phyloP scores from a whole-genome alignment of 2,888 invertebrate genomes.

The Dasysyrphus albostriatus region DNA sequence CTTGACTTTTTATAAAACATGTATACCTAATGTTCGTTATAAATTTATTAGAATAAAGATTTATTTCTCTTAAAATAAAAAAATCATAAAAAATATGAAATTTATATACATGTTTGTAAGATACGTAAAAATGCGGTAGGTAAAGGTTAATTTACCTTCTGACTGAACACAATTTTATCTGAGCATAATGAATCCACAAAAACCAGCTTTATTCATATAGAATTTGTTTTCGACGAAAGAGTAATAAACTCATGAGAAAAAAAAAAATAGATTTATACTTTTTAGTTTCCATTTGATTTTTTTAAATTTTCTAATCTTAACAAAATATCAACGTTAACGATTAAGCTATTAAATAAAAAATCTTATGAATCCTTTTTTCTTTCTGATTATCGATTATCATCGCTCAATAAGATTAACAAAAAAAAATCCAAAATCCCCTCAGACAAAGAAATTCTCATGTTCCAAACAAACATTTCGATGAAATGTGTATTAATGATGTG shows the following conservation, averaged over 20 bases:
- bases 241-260: not conserved
- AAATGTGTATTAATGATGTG: conserved; percentile 69
- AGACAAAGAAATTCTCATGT: conserved; percentile 53
- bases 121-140: too few relatives aligned
- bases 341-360: conserved; percentile 45
- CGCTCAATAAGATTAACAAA: conserved; percentile 64
- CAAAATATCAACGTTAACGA: conserved; percentile 45
- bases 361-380: conserved; percentile 40
- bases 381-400: conserved; percentile 65
- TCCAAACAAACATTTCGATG: conserved; percentile 26
- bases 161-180: too few relatives aligned
- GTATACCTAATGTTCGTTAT: too few relatives aligned
- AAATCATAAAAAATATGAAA: too few relatives aligned
- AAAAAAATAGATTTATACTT: not conserved
- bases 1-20: too few relatives aligned
- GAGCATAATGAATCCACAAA: too few relatives aligned
- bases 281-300: conserved; percentile 29
- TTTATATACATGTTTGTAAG: too few relatives aligned
- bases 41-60: too few relatives aligned
- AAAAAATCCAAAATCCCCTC: not conserved
- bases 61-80: too few relatives aligned
- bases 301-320: conserved; percentile 10
- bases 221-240: too few relatives aligned
- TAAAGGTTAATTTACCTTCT: too few relatives aligned
- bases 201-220: too few relatives aligned